phyloP scores from a whole-genome alignment of 2,797 vertebrate genomes.

The Fringilla coelebs region DNA sequence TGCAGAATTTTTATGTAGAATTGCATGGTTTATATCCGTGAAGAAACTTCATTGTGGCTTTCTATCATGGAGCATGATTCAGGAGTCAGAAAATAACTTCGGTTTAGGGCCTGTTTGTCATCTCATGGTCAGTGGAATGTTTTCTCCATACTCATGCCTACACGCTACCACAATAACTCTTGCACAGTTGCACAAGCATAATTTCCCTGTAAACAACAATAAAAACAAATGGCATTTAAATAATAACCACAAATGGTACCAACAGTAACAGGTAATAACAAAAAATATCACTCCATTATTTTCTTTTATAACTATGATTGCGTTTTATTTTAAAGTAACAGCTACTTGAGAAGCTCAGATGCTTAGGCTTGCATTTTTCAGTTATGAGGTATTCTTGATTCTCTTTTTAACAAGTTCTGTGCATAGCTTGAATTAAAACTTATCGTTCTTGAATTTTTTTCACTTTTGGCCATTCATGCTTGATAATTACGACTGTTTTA shows the following conservation, averaged over 20 bases:
- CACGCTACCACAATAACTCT: background rate
- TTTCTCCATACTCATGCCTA: background rate
- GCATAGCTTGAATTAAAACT: background rate
- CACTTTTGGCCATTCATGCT: background rate
- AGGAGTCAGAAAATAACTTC: background rate
- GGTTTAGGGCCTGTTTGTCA: background rate
- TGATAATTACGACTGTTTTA: background rate
- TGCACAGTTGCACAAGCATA: fast-evolving
- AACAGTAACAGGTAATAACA: background rate
- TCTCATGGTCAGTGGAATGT: background rate
- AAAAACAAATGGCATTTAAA: background rate
- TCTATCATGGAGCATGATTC: background rate
- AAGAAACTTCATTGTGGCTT: background rate
- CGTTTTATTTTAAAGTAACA: background rate
- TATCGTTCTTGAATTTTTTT: background rate
- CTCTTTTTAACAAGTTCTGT: background rate
- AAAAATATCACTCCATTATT: background rate
- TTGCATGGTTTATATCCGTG: background rate
- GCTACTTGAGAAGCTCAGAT: background rate
- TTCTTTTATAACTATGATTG: background rate
- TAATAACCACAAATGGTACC: background rate
- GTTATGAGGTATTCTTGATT: background rate
- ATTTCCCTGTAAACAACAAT: background rate
- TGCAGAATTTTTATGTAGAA: background rate
- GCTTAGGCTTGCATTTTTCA: background rate